Percentiles rank a stretch among this genome's conserved stretches.
phyloP scores from a whole-genome alignment of 2,888 invertebrate species.

The Drosophila pegasa region DNA sequence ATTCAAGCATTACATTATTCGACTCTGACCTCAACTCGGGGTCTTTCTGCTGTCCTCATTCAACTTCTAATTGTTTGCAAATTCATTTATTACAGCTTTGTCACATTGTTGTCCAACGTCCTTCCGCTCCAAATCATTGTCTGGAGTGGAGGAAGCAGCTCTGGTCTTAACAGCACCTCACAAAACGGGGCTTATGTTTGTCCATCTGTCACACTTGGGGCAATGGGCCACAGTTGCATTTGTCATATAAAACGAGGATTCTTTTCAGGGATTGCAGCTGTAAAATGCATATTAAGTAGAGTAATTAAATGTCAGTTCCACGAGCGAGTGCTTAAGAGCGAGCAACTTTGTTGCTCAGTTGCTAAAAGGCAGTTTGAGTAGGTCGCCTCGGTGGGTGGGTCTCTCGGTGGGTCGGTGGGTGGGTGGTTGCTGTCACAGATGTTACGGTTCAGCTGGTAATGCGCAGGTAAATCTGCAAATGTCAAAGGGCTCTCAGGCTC shows the following conservation, averaged over 20 bases:
- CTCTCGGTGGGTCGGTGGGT: background rate
- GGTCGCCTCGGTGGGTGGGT: background rate
- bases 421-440: conserved; percentile 28
- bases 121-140: background rate
- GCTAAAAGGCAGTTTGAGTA: conserved; percentile 9
- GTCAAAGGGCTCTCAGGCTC: conserved; percentile 59
- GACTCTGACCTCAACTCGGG: background rate
- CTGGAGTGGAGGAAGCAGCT: background rate
- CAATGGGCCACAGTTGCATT: background rate
- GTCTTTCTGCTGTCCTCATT: background rate
- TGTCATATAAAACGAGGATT: conserved; percentile 9
- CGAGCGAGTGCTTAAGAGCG: conserved; percentile 5
- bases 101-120: conserved; percentile 3
- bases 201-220: conserved; percentile 11
- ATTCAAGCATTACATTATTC: background rate
- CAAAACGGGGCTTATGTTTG: conserved; percentile 6
- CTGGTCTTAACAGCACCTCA: conserved; percentile 1
- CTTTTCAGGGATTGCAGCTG: conserved; percentile 19
- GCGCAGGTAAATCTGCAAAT: conserved; percentile 70
- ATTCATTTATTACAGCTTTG: background rate
- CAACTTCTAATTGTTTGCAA: background rate
- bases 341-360: conserved; percentile 26
- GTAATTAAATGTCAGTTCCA: conserved; percentile 64
- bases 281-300: conserved; percentile 47
- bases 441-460: conserved; percentile 37